Base-by-base conservation (phyloP, 2,797 vertebrate genomes). In the Prunella strophiata region DNA sequence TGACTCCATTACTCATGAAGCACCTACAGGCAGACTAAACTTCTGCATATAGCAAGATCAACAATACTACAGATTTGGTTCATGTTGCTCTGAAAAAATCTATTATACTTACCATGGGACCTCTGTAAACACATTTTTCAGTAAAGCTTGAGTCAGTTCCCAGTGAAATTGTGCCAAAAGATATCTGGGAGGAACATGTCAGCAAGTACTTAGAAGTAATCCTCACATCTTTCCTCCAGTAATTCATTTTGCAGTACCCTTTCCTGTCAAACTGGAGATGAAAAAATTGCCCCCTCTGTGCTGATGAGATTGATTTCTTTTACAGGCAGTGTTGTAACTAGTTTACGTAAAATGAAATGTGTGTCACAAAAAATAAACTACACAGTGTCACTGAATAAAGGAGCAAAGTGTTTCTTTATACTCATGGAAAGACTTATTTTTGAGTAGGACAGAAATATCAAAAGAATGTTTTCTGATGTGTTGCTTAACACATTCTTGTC, bases 241-340 rank as follows among this genome's bases (percentile, higher is more conserved):
- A 95, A 95, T 93, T 93, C 51, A 70, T 96, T 97, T 93, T 91
- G 51, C 75, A 89, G 72, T 94, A 95, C 65, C 85, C 75, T 94
- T 83, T 93, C 66, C 48, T 95, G 93, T 95, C 87, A 93, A 77
- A 92, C 72, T 88, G 62, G 58, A 94, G 87, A 94, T 76, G 65
- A 94, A 95, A 96, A 93, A 95, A 85, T 92, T 93, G 66, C 76
- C 79, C 79, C 79, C 62, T 95, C 72, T 84, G 54, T 6, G 22
- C 38, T 94, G 82, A 93, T 89, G 87, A 94, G 93, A 95, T 92
- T 95, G 91, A 96, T 96, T 94, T 89, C 40, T 95, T 94, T 94
- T 75, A 93, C 66, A 91, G 79, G 51, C 58, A 70, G 51, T 91
- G 73, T 84, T 96, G 85, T 73, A 96, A 94, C 90, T 73, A 88